These are phyloP conservation scores for Cyclopterus lumpus DNA, from an alignment of 2,797 vertebrate species.

Conservation along the genomic window DNA sequence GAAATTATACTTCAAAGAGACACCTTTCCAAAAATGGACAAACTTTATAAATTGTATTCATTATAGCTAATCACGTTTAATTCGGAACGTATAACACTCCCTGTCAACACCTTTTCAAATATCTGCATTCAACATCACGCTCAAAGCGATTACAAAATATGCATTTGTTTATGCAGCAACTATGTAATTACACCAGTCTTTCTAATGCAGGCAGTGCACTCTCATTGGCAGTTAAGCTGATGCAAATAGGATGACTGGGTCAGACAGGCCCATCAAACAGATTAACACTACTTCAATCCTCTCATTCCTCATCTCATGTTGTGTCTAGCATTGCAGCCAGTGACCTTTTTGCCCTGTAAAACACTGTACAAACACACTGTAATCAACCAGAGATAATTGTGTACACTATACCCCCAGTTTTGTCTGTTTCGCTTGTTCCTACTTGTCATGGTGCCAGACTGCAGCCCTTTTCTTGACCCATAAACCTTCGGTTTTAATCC, in stretches of 20 bases:
- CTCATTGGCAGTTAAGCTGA: conserved; percentile 78
- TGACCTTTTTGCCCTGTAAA: conserved; percentile 47
- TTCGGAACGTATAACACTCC: not conserved
- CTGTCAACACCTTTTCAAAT: not conserved
- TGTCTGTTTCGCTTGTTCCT: conserved; percentile 42
- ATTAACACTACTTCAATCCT: conserved; percentile 72
- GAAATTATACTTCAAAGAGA: not conserved
- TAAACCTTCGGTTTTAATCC: conserved; percentile 75
- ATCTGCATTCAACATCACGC: not conserved
- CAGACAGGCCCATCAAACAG: conserved; percentile 73
- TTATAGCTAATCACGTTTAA: not conserved
- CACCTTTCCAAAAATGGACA: not conserved
- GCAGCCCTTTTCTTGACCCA: conserved; percentile 71
- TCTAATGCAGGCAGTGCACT: conserved; percentile 54
- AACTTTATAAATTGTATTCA: not conserved
- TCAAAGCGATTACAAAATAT: conserved; percentile 1
- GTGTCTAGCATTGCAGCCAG: conserved; percentile 41
- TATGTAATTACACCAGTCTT: conserved; percentile 43
- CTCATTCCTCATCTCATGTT: conserved; percentile 62
- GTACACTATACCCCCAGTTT: not conserved
- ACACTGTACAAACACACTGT: conserved; percentile 14
- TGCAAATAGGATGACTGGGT: conserved; percentile 79
- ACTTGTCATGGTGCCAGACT: conserved; percentile 41
- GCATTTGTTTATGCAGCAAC: conserved; percentile 40
- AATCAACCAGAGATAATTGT: conserved; percentile 2